Evolutionary conservation across 1,140 invertebrate species (phyloP), one percentile per base, ranked within the genome.

Genomic region (Danaus melanippus): DNA sequence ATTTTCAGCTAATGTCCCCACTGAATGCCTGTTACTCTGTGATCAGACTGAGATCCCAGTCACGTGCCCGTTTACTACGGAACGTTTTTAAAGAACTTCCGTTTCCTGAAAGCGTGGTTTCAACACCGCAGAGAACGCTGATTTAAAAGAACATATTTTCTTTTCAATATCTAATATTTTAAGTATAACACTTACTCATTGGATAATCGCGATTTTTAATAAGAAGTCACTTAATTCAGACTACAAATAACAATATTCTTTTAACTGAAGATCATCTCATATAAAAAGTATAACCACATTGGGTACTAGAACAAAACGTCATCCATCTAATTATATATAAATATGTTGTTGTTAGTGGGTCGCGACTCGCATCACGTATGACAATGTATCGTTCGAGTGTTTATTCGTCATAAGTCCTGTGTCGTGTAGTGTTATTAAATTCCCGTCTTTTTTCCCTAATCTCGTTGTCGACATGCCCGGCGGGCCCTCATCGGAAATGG

Each of bases 401-500:
- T 74, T 71, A 71, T 70, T 59, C 60, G 66, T 56, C 62, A 64
- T 59, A 64, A 62, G 70, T 73, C 58, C 61, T 73, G 67, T 77
- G 69, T 73, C 58, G 67, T 32, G 66, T 69, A 68, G 66, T 78
- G 76, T 83, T 83, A 85, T 85, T 82, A 82, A 82, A 80, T 79
- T 80, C 76, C 74, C 77, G 74, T 81, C 66, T 79, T 82, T 76
- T 79, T 79, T 74, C 77, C 79, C 67, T 82, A 80, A 82, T 79
- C 72, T 76, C 71, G 78, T 79, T 71, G 75, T 72, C 75, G 73
- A 73, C 71, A 71, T 74, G 71, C 69, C 72, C 79, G 72, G 69
- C 74, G 77, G 76, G 79, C 59, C 67, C 74, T 71, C 80, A 81
- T 84, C 79, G 80, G 82, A 84, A 84, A 84, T 85, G 64, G 77